These are phyloP conservation scores for Ischnus inquisitorius DNA, from an alignment of 2,888 invertebrate species.

Conservation along the genomic window DNA sequence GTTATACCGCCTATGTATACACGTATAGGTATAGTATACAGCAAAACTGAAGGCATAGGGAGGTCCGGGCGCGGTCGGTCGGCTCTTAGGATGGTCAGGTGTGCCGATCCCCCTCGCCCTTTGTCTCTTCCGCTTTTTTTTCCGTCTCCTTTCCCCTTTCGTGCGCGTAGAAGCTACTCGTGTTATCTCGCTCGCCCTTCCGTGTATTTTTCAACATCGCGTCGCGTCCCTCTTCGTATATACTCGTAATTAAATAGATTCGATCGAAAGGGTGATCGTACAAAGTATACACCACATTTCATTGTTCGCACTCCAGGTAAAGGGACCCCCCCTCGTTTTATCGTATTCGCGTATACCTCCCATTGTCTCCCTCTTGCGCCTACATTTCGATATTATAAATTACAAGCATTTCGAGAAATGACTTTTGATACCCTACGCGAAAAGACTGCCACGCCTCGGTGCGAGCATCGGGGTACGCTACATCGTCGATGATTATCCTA, in stretches of 20 bases:
- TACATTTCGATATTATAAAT: constrained; percentile 40
- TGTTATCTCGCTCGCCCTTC: constrained; percentile 28
- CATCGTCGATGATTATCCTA: constrained; percentile 13
- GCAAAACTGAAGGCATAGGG: constrained; percentile 18
- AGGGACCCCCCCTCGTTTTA: constrained; percentile 12
- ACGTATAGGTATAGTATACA: neutral
- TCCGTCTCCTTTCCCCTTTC: constrained; percentile 8
- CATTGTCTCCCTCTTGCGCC: neutral
- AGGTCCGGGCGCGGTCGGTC: constrained; percentile 4
- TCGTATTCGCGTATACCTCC: constrained; percentile 1
- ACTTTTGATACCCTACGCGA: constrained; percentile 11
- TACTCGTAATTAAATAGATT: constrained; percentile 61
- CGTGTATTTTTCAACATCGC: neutral
- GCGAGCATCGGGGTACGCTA: neutral
- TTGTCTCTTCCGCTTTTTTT: constrained; percentile 15
- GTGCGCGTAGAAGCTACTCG: neutral
- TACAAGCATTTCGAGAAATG: constrained; percentile 30
- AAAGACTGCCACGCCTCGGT: constrained; percentile 2
- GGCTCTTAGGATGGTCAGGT: constrained; percentile 68
- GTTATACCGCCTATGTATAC: neutral
- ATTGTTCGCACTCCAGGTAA: constrained; percentile 53
- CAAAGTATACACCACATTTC: constrained; percentile 5
- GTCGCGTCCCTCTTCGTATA: constrained; percentile 29
- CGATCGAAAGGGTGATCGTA: constrained; percentile 38
- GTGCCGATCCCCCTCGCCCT: constrained; percentile 51